phyloP scores from a whole-genome alignment of 2,113 vertebrate species.

The Crotophaga sulcirostris region DNA sequence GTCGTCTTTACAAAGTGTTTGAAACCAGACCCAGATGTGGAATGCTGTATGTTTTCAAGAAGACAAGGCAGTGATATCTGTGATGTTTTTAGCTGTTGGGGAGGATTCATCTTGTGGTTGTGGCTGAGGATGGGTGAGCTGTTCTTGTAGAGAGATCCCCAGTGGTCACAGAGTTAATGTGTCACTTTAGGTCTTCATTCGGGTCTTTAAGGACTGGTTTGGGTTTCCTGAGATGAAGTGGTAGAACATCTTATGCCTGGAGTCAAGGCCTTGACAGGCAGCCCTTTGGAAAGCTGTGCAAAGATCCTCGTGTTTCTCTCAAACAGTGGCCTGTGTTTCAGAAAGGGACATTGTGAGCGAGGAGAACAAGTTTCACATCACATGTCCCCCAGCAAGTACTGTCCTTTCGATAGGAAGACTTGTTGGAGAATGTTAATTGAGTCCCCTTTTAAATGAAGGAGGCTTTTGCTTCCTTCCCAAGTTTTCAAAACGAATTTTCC shows the following conservation, averaged over 20 bases:
- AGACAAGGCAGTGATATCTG: neutral
- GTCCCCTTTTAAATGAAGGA: conserved; percentile 42
- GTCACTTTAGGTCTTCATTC: neutral
- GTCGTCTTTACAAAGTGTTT: neutral
- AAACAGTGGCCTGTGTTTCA: neutral
- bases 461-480: conserved; percentile 62
- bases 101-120: rapidly evolving
- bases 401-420: conserved; percentile 39
- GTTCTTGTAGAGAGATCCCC: neutral
- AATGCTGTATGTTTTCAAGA: neutral
- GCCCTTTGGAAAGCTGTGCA: neutral
- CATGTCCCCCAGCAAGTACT: conserved; percentile 7
- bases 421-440: conserved; percentile 57
- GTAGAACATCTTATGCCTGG: neutral
- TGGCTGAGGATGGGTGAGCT: neutral
- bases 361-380: conserved; percentile 4
- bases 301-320: neutral
- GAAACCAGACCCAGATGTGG: neutral
- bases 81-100: neutral
- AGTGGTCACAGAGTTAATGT: neutral
- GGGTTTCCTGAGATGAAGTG: neutral
- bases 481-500: conserved; percentile 65
- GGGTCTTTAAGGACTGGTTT: neutral
- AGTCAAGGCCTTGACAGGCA: neutral
- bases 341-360: conserved; percentile 22